A percentile compares a stretch with the other conserved stretches of the same genome.
Conservation (phyloP, 2,888 invertebrate species). For the Apotomis capreana region DNA sequence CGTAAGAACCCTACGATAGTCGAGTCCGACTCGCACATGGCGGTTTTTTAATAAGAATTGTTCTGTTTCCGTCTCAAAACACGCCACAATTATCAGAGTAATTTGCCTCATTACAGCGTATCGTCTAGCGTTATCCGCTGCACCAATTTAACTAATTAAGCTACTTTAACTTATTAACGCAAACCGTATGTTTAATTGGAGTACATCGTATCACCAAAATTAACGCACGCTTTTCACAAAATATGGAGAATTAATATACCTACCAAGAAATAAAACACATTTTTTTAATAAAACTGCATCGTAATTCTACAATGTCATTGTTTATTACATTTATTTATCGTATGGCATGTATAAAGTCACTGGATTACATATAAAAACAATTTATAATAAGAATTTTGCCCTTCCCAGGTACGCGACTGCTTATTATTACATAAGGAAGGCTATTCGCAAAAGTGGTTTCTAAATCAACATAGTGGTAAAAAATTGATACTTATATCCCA, state of each 20-base stretch:
- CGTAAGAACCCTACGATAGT: background rate
- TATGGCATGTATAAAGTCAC: too few species aligned
- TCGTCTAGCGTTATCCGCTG: constrained; percentile 45
- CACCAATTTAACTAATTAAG: constrained; percentile 50
- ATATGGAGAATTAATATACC: background rate
- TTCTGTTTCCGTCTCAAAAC: constrained; percentile 66
- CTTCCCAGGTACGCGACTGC: too few species aligned
- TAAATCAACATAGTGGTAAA: too few species aligned
- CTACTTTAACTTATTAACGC: constrained; percentile 44
- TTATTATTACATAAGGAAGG: too few species aligned
- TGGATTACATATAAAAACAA: too few species aligned
- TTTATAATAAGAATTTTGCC: too few species aligned
- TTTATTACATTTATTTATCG: too few species aligned
- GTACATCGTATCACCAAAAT: background rate
- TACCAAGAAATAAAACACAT: too few species aligned
- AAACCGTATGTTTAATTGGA: constrained; percentile 31
- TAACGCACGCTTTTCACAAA: constrained; percentile 6
- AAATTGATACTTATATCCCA: too few species aligned
- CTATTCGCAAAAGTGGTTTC: too few species aligned
- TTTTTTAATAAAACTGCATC: too few species aligned
- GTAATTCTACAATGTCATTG: too few species aligned
- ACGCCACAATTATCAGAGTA: constrained; percentile 42
- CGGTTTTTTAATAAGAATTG: constrained; percentile 56
- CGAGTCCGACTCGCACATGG: background rate
- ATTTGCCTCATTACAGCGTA: constrained; percentile 44